Percentiles rank a stretch among this genome's conserved stretches.
Conservation (phyloP, 2,888 invertebrate species). For the Drosophila austrosaltans region DNA sequence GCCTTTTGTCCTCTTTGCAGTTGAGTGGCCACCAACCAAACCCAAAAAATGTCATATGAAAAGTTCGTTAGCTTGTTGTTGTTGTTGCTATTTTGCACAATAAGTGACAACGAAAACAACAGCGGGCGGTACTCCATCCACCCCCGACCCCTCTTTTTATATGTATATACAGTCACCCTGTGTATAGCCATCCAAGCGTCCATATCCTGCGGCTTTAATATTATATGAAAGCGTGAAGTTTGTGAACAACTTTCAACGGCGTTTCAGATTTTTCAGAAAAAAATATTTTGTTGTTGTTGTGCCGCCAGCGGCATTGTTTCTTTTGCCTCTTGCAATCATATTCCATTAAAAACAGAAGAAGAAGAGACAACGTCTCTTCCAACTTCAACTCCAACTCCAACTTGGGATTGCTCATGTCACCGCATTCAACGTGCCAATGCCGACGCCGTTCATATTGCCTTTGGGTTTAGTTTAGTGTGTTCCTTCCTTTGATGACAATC, state of each 20-base stretch:
- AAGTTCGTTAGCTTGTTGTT: slow-evolving; percentile 46
- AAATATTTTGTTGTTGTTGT: slow-evolving; percentile 63
- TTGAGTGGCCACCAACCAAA: slow-evolving; percentile 80
- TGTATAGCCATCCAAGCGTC: slow-evolving; percentile 34
- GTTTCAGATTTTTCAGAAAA: slow-evolving; percentile 76
- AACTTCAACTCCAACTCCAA: slow-evolving; percentile 26
- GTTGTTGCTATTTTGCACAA: slow-evolving; percentile 62
- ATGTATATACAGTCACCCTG: slow-evolving; percentile 36
- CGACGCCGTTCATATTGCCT: slow-evolving; percentile 38
- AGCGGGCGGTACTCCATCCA: slow-evolving; percentile 68
- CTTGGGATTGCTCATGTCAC: slow-evolving; percentile 59
- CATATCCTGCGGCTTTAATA: slow-evolving; percentile 74
- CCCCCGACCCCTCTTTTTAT: not conserved
- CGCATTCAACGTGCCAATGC: slow-evolving; percentile 30
- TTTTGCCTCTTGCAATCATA: slow-evolving; percentile 81
- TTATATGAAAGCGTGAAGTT: slow-evolving; percentile 73
- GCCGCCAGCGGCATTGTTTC: slow-evolving; percentile 82
- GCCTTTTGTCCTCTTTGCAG: slow-evolving; percentile 81
- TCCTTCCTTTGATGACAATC: slow-evolving; percentile 63
- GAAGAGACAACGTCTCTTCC: slow-evolving; percentile 22
- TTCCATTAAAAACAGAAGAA: slow-evolving; percentile 77
- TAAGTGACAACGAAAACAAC: slow-evolving; percentile 79
- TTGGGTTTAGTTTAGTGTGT: slow-evolving; percentile 48
- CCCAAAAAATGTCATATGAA: slow-evolving; percentile 72
- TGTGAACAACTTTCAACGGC: slow-evolving; percentile 66